Evolutionary conservation across 2,113 vertebrate genomes (phyloP).

Genomic region (Hyaena hyaena): DNA sequence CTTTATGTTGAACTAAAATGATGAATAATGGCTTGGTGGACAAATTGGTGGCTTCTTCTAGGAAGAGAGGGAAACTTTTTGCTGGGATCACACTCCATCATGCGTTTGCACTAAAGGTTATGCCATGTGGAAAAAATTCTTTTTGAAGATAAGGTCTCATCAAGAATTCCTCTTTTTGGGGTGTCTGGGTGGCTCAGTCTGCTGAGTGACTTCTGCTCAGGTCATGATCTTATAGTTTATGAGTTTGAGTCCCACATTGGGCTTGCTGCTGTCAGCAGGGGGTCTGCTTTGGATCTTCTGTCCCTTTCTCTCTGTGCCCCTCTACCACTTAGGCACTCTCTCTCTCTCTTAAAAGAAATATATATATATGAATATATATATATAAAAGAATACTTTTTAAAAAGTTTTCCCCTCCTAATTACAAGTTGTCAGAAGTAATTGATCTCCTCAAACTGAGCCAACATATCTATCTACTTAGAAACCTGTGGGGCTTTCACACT

Average conservation of each 20-base stretch:
- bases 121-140: background rate
- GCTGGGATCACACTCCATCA: background rate
- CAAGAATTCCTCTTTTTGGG: background rate
- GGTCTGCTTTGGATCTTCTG: too few species aligned
- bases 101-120: background rate
- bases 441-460: background rate
- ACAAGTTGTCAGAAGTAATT: slow-evolving; percentile 4
- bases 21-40: background rate
- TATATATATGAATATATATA: too few species aligned
- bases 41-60: background rate
- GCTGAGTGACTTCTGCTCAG: too few species aligned
- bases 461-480: background rate
- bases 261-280: too few species aligned
- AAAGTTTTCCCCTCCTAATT: background rate
- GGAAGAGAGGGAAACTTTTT: background rate
- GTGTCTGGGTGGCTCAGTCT: too few species aligned
- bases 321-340: too few species aligned
- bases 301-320: too few species aligned
- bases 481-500: background rate
- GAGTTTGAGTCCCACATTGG: too few species aligned
- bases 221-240: too few species aligned
- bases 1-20: background rate
- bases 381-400: too few species aligned
- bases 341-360: too few species aligned
- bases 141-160: background rate